Percentiles rank a stretch among this genome's conserved stretches.
Evolutionary conservation across 1,140 invertebrate species (phyloP).

Genomic region (Drosophila suzukii): DNA sequence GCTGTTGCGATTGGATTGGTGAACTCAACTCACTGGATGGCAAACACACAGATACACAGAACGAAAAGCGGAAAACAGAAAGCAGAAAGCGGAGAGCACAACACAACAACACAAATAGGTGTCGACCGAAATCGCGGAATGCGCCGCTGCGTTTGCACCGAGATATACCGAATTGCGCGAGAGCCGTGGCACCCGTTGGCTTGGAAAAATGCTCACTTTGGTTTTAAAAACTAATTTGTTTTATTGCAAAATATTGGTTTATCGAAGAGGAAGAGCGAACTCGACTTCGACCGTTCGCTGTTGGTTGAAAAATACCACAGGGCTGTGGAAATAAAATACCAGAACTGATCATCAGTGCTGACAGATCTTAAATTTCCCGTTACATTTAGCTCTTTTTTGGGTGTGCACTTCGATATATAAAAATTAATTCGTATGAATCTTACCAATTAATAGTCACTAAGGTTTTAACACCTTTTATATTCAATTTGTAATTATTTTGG

Average conservation of each 20-base stretch:
- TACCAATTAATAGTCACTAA: too few relatives aligned
- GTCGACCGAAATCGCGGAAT: background rate
- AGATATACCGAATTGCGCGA: background rate
- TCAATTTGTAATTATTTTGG: too few relatives aligned
- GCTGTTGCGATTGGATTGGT: background rate
- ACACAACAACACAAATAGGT: conserved; percentile 29
- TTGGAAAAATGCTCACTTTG: background rate
- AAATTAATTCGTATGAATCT: too few relatives aligned
- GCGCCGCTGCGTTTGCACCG: background rate
- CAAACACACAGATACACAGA: conserved; percentile 47
- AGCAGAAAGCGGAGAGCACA: background rate
- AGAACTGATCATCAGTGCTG: background rate
- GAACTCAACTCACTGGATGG: background rate
- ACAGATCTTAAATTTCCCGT: background rate
- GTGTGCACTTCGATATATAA: too few relatives aligned
- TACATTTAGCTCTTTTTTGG: background rate
- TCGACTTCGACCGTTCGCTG: conserved; percentile 1
- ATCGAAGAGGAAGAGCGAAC: conserved; percentile 12
- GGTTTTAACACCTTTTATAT: too few relatives aligned
- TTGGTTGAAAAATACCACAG: background rate
- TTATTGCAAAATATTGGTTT: conserved; percentile 19
- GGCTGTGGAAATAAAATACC: background rate
- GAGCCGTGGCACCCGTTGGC: background rate
- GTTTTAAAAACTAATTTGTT: conserved; percentile 9
- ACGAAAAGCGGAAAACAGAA: background rate